Evolutionary conservation across 2,797 vertebrate species (phyloP), one percentile per base, ranked within the genome.

Genomic region (Alauda arvensis): DNA sequence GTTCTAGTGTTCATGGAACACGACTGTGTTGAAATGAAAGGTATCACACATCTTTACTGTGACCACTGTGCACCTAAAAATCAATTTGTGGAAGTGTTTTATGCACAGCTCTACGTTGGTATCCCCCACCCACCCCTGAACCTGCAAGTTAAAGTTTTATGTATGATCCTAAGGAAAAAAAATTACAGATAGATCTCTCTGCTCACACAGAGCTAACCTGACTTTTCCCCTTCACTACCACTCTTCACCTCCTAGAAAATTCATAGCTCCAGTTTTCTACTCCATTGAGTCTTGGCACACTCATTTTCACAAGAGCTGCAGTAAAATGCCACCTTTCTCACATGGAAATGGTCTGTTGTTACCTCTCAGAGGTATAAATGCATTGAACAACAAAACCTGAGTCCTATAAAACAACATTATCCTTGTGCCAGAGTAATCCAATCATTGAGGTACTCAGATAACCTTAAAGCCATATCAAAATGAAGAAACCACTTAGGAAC

Each of bases 401-500:
- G 40, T 65, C 39, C 61, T 69, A 13, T 59, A 55, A 70, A 85
- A 63, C 51, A 57, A 25, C 76, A 75, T 89, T 87, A 68, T 55
- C 77, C 81, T 77, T 65, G 65, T 66, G 71, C 57, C 71, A 56
- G 43, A 62, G 62, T 89, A 94, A 92, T 87, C 37, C 45, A 87
- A 66, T 89, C 89, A 87, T 37, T 62, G 80, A 83, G 63, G 43
- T 45, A 49, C 77, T 33, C 53, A 25, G 89, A 92, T 90, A 87
- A 90, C 62, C 75, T 87, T 62, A 85, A 72, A 94, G 80, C 85
- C 61, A 12, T 68, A 84, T 66, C 55, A 79, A 89, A 82, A 92
- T 81, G 65, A 82, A 90, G 88, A 91, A 92, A 87, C 77, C 90
- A 80, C 87, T 94, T 83, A 78, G 77, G 77, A 91, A 70, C 83